These are phyloP conservation scores for Clarias laeviceps DNA, from an alignment of 2,797 vertebrate species.

Conservation along the genomic window DNA sequence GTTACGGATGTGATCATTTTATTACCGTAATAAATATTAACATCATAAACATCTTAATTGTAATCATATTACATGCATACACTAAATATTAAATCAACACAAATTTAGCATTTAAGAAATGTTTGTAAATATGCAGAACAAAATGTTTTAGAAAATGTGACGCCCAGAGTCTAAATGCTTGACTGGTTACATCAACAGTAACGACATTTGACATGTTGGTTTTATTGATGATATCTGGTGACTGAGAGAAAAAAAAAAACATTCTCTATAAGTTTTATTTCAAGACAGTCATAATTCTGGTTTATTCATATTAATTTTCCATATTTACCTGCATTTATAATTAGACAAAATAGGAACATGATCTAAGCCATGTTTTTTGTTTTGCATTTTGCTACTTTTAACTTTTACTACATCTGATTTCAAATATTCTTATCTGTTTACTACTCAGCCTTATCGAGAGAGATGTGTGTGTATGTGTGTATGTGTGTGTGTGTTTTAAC, in stretches of 20 bases:
- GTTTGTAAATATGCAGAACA: background rate
- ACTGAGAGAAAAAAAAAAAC: too few relatives aligned
- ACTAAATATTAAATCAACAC: background rate
- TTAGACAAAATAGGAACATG: background rate
- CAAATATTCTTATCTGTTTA: background rate
- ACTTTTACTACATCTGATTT: background rate
- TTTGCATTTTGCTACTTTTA: background rate
- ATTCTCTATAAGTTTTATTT: background rate
- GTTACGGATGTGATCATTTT: background rate
- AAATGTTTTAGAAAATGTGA: background rate
- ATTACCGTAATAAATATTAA: background rate
- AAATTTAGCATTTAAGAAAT: background rate
- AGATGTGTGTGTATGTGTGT: conserved; percentile 4
- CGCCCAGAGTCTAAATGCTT: background rate
- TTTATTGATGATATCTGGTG: conserved; percentile 9
- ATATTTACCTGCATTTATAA: background rate
- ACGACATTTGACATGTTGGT: conserved; percentile 11
- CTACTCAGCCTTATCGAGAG: background rate
- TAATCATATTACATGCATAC: background rate
- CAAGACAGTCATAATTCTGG: background rate
- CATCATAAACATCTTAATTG: background rate
- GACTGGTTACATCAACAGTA: background rate
- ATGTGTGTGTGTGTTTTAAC: background rate
- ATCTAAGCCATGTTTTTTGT: background rate
- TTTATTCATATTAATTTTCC: background rate